Evolutionary conservation across 2,797 vertebrate species (phyloP).

Genomic region (Malurus splendens): DNA sequence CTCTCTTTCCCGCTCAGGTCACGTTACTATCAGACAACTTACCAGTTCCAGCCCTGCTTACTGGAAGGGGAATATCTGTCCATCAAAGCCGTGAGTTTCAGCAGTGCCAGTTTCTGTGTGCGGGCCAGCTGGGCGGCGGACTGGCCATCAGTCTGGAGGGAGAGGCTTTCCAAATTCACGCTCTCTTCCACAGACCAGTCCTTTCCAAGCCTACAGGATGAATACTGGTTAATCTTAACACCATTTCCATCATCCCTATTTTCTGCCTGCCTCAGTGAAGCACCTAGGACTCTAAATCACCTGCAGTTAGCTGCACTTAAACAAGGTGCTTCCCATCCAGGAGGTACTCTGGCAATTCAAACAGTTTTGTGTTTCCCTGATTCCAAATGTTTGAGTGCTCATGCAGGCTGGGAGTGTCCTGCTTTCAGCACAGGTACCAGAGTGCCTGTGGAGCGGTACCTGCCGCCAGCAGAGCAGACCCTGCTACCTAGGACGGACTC

Average conservation of each 20-base stretch:
- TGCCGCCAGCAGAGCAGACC: not conserved
- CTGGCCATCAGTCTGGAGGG: slow-evolving; percentile 63
- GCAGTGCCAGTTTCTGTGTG: slow-evolving; percentile 80
- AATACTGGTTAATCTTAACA: not conserved
- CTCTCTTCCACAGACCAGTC: slow-evolving; percentile 43
- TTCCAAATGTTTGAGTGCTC: not conserved
- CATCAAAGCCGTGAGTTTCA: slow-evolving; percentile 85
- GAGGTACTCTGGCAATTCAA: not conserved
- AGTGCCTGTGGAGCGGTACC: not conserved
- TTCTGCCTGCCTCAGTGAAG: not conserved
- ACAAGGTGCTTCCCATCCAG: not conserved
- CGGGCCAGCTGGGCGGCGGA: slow-evolving; percentile 74
- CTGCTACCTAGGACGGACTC: not conserved
- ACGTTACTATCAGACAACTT: slow-evolving; percentile 42
- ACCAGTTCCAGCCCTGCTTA: slow-evolving; percentile 91
- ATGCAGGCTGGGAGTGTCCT: not conserved
- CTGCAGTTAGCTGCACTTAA: not conserved
- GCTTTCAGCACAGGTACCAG: not conserved
- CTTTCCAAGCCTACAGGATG: not conserved
- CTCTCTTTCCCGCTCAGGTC: not conserved
- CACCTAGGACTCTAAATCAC: not conserved
- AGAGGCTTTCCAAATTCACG: slow-evolving; percentile 36
- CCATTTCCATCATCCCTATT: not conserved
- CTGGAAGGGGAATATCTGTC: slow-evolving; percentile 84
- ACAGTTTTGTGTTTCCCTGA: not conserved